Percentiles rank a stretch among this genome's conserved stretches.
These are phyloP conservation scores for Passerculus sandwichensis DNA, from an alignment of 2,797 vertebrate species.

Conservation along the genomic window DNA sequence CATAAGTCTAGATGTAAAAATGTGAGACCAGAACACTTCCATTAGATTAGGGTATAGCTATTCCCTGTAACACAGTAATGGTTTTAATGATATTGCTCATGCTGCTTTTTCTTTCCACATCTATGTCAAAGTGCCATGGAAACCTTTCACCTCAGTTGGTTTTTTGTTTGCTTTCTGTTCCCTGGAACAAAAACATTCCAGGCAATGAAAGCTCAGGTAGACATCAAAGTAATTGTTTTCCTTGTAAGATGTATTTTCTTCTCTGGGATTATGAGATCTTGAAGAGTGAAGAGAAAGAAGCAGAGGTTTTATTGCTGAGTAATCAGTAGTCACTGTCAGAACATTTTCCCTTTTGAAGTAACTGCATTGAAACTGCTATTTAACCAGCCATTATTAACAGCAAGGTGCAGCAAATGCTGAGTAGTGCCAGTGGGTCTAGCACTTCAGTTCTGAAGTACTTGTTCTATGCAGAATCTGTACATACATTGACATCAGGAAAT, in stretches of 20 bases:
- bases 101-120: not conserved
- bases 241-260: not conserved
- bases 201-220: not conserved
- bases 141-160: not conserved
- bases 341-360: not conserved
- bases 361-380: not conserved
- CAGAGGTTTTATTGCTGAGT: not conserved
- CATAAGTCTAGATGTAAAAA: not conserved
- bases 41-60: not conserved
- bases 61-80: not conserved
- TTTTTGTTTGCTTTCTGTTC: not conserved
- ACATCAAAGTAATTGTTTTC: not conserved
- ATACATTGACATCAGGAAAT: not conserved
- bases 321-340: not conserved
- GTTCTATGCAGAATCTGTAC: not conserved
- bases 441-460: not conserved
- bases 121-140: not conserved
- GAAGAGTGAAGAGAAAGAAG: not conserved
- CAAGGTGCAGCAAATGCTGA: not conserved
- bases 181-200: not conserved
- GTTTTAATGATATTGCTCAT: not conserved
- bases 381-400: not conserved
- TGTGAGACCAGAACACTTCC: not conserved
- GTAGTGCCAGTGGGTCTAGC: not conserved
- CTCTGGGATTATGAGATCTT: not conserved